Base-by-base conservation (phyloP, 2,113 vertebrate species). In the Silurus glanis region DNA sequence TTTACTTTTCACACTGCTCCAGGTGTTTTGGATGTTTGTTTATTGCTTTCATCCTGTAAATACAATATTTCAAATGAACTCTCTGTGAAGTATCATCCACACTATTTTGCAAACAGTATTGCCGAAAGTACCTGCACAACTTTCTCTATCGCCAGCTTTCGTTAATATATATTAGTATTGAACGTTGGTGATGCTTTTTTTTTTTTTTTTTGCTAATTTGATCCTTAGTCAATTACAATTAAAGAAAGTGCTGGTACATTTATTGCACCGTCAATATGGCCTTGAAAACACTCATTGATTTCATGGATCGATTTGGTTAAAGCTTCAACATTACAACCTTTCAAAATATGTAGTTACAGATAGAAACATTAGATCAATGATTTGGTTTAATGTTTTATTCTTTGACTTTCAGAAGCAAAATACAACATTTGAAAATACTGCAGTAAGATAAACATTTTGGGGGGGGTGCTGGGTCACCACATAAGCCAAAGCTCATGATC, bases 11-110 rank as follows among this genome's bases (percentile, higher is more conserved):
- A 81, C 66, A 75, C 72, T 91, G 90, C 92, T 94, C 94, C 93
- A 91, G 94, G 93, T 87, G 93, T 95, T 94, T 94, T 94, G 92
- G 91, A 93, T 91, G 91, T 91, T 92, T 92, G 83, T 71, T 56
- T 64, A 88, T 88, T 85, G 86, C 76, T 75, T 89, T 89, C 79
- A 53, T 88, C 78, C 72, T 90, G 90, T 91, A 91, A 91, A 91
- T 91, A 91, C 88, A 85, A 87, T 89, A 87, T 91, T 87, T 87
- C 76, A 45, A 45, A 85, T 56, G 45, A 85, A 86, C 74, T 87
- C 59, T 82, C 85, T 85, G 83, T 87, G 82, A 88, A 86, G 62
- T 83, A 88, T 87, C 88, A 72, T 78, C 84, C 71, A 83, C 79
- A 72, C 80, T 64, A 83, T 83, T 83, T 85, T 59, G 79, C 85